Conservation (phyloP, 2,888 invertebrate species). For the Stomorhina lunata region DNA sequence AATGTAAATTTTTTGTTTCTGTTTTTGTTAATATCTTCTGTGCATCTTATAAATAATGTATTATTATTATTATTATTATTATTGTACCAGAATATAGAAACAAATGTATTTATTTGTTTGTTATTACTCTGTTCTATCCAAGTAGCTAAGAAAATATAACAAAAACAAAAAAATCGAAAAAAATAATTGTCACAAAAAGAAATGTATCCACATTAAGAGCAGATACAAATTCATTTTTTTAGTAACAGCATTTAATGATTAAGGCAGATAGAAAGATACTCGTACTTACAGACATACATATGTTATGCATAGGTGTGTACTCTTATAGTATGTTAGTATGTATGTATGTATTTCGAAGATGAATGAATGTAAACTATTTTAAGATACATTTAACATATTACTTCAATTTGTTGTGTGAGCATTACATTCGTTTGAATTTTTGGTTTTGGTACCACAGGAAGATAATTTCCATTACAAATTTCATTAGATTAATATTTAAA, state of each 20-base stretch:
- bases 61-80: too few relatives aligned
- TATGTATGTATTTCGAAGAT: not conserved
- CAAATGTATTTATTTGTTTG: conserved; percentile 11
- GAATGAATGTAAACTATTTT: conserved; percentile 54
- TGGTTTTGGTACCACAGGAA: conserved; percentile 37
- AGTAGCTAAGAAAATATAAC: conserved; percentile 45
- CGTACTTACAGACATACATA: not conserved
- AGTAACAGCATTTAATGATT: conserved; percentile 7
- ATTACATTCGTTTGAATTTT: conserved; percentile 2
- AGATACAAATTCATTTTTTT: not conserved
- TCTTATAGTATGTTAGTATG: not conserved
- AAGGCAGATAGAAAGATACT: not conserved
- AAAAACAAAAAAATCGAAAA: not conserved
- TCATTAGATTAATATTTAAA: not conserved
- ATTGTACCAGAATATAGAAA: conserved; percentile 41
- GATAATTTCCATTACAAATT: conserved; percentile 27
- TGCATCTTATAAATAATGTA: conserved; percentile 57
- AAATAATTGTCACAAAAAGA: conserved; percentile 42
- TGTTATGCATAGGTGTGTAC: not conserved
- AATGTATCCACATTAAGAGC: conserved; percentile 19
- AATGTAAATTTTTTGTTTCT: not conserved
- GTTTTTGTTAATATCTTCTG: conserved; percentile 9
- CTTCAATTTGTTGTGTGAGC: not conserved
- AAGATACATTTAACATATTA: conserved; percentile 26
- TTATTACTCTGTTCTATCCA: conserved; percentile 54